These are phyloP conservation scores for Volucella bombylans DNA, from an alignment of 2,888 invertebrate genomes.

Conservation along the genomic window DNA sequence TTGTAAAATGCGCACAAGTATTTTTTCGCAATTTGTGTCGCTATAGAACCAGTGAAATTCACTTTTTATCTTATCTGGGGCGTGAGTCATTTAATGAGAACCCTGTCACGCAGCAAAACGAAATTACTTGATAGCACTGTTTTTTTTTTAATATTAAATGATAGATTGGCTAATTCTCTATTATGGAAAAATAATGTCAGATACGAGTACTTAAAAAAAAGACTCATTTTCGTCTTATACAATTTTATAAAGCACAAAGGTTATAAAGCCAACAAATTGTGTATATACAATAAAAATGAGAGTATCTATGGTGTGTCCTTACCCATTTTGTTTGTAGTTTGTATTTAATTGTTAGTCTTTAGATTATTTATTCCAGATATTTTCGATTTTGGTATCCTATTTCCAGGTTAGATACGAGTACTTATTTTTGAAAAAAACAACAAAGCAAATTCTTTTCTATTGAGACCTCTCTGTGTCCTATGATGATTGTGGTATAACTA, in stretches of 20 bases:
- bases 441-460: neutral
- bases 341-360: neutral
- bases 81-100: conserved; percentile 3
- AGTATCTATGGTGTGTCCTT: conserved; percentile 23
- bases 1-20: conserved; percentile 13
- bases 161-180: no score
- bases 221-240: neutral
- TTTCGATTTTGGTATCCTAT: no score
- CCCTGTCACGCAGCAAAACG: no score
- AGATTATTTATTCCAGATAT: no score
- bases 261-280: conserved; percentile 42
- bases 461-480: conserved; percentile 6
- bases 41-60: neutral
- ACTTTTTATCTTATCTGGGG: conserved; percentile 23
- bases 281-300: neutral
- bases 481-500: conserved; percentile 28
- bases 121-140: no score
- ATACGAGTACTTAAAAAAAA: conserved; percentile 9
- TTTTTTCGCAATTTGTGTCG: neutral
- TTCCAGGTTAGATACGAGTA: neutral
- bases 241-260: conserved; percentile 11
- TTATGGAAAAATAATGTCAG: no score
- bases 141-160: no score
- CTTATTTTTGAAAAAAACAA: neutral
- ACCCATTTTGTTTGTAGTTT: conserved; percentile 45